Evolutionary conservation across 2,888 invertebrate species (phyloP).

Genomic region (Ferdinandea cuprea): DNA sequence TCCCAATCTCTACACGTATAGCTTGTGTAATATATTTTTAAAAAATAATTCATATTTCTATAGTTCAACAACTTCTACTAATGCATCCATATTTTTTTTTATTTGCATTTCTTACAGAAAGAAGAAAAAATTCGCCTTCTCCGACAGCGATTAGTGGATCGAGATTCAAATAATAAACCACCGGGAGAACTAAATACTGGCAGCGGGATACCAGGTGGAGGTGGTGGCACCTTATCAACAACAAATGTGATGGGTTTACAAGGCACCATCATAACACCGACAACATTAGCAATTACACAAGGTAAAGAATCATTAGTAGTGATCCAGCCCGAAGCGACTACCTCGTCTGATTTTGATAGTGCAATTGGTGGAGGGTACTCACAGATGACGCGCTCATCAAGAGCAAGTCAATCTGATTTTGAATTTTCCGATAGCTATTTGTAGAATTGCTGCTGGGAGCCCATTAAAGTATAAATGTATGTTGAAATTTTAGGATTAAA

Average conservation of each 20-base stretch:
- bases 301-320: constrained; percentile 84
- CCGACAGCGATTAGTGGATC: constrained; percentile 91
- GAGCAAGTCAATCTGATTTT: constrained; percentile 92
- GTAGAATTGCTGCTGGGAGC: constrained; percentile 82
- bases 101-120: constrained; percentile 89
- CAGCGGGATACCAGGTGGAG: constrained; percentile 58
- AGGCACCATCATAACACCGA: constrained; percentile 83
- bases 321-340: constrained; percentile 90
- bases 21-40: no score
- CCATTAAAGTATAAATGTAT: background rate
- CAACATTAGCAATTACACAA: constrained; percentile 90
- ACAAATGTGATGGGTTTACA: constrained; percentile 81
- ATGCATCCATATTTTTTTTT: no score
- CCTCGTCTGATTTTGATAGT: constrained; percentile 86
- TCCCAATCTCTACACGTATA: no score
- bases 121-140: constrained; percentile 93
- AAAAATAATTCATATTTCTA: no score
- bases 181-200: constrained; percentile 80
- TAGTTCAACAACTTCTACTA: no score
- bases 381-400: constrained; percentile 91
- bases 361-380: constrained; percentile 88
- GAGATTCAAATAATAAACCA: constrained; percentile 86
- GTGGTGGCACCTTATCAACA: constrained; percentile 76
- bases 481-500: constrained; percentile 7
- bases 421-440: constrained; percentile 95